Base-by-base conservation (phyloP, 2,888 invertebrate genomes). In the Aspidapion aeneum region DNA sequence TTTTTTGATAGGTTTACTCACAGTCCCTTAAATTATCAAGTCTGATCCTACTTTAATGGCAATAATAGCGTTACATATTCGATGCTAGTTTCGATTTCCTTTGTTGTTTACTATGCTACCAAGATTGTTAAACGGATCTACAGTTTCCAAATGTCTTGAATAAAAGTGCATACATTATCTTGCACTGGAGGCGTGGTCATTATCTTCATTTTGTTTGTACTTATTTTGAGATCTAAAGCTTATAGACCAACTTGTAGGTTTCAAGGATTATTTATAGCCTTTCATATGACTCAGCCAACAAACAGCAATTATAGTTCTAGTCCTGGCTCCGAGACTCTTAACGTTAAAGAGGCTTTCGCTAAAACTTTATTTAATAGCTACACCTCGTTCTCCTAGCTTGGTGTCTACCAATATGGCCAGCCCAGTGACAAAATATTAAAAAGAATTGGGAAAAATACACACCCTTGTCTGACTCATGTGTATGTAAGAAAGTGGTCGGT, bases 61-160 rank as follows among this genome's bases (percentile, higher is more conserved):
- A n/a, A n/a, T n/a, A n/a, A n/a, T n/a, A n/a, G n/a, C n/a, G n/a
- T n/a, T n/a, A n/a, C n/a, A n/a, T n/a, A n/a, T n/a, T n/a, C n/a
- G n/a, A n/a, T n/a, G n/a, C n/a, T n/a, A n/a, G n/a, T n/a, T n/a
- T n/a, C n/a, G n/a, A 35, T 58, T 58, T 49, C 49, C 50, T 5
- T 5, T 58, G 50, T 17, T 58, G 19, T 58, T 58, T 1, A 58
- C 19, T 7, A 58, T 58, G 19, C 58, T 58, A 22, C 58, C 49
- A 58, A 58, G 58, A n/a, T 58, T 48, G 19, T 58, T 58, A 50
- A 58, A 58, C 17, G 17, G 58, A 7, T 35, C 19, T 12, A 58
- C 9, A 18, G 18, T 58, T 7, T 49, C n/a, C 19, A 17, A 48
- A 5, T n/a, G n/a, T n/a, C n/a, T n/a, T n/a, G n/a, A n/a, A n/a